phyloP scores from a whole-genome alignment of 2,888 invertebrate genomes.

The Papilio demoleus region DNA sequence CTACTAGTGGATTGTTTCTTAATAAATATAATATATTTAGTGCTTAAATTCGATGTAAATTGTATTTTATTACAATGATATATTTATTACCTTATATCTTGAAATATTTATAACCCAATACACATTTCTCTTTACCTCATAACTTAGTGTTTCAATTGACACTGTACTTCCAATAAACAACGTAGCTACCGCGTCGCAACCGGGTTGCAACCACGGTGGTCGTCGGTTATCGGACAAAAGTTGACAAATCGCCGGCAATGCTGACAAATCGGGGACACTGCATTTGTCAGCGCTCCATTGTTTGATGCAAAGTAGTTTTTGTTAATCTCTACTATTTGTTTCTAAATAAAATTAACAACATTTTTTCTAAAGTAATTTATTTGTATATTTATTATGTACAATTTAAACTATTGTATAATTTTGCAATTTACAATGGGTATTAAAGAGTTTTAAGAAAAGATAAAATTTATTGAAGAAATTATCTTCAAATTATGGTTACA shows the following conservation, averaged over 20 bases:
- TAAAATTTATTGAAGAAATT: slow-evolving; percentile 27
- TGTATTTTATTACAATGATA: no score
- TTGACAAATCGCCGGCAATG: slow-evolving; percentile 65
- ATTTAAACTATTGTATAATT: background rate
- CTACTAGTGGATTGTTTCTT: no score
- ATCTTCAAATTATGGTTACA: slow-evolving; percentile 32
- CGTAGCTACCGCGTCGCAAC: slow-evolving; percentile 45
- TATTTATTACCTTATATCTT: no score
- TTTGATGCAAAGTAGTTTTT: slow-evolving; percentile 37
- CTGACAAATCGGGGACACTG: slow-evolving; percentile 41
- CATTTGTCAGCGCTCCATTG: slow-evolving; percentile 43
- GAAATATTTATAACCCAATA: background rate
- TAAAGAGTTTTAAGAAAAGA: slow-evolving; percentile 2
- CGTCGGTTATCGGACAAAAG: slow-evolving; percentile 56
- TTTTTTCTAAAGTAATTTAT: background rate
- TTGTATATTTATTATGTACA: background rate
- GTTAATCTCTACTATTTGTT: slow-evolving; percentile 30
- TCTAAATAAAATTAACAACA: background rate
- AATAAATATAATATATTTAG: no score
- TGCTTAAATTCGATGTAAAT: no score
- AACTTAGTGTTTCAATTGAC: slow-evolving; percentile 4
- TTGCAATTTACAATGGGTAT: no score
- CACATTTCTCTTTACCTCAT: slow-evolving; percentile 1
- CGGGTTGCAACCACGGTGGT: slow-evolving; percentile 46
- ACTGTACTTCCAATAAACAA: slow-evolving; percentile 24